phyloP scores from a whole-genome alignment of 2,797 vertebrate genomes.

The Caiman crocodilus region DNA sequence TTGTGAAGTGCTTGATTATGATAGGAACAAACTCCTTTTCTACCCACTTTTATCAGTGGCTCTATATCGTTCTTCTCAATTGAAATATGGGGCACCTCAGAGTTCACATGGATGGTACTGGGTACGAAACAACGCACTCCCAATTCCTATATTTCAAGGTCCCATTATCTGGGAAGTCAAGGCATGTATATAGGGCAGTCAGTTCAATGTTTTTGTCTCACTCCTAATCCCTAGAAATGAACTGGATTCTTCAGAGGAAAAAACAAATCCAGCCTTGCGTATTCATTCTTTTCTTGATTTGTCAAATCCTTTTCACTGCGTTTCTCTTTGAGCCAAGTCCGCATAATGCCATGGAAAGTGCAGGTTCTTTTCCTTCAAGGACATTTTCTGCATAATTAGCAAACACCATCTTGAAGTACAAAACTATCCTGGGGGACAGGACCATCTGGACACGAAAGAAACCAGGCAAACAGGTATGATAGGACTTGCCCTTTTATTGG shows the following conservation, averaged over 20 bases:
- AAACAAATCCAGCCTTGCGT: background rate
- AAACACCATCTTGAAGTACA: constrained; percentile 18
- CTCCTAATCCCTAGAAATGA: constrained; percentile 8
- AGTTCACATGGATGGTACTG: background rate
- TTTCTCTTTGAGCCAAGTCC: background rate
- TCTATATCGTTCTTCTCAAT: constrained; percentile 37
- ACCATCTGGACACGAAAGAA: constrained; percentile 13
- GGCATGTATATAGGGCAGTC: background rate
- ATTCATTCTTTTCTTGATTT: constrained; percentile 39
- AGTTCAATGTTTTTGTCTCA: background rate
- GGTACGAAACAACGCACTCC: background rate
- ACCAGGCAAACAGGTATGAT: background rate
- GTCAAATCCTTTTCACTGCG: constrained; percentile 33
- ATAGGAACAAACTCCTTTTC: constrained; percentile 38
- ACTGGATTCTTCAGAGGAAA: background rate
- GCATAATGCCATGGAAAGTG: constrained; percentile 45
- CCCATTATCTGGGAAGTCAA: constrained; percentile 14
- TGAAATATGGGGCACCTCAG: background rate
- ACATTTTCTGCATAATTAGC: constrained; percentile 42
- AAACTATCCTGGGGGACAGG: constrained; percentile 1
- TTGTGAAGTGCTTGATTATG: constrained; percentile 43
- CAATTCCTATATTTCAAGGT: background rate
- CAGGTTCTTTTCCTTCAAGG: constrained; percentile 41
- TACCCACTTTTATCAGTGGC: constrained; percentile 24
- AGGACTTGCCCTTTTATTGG: background rate